Conservation (phyloP, 1,140 invertebrate genomes). For the Drosophila equinoxialis region DNA sequence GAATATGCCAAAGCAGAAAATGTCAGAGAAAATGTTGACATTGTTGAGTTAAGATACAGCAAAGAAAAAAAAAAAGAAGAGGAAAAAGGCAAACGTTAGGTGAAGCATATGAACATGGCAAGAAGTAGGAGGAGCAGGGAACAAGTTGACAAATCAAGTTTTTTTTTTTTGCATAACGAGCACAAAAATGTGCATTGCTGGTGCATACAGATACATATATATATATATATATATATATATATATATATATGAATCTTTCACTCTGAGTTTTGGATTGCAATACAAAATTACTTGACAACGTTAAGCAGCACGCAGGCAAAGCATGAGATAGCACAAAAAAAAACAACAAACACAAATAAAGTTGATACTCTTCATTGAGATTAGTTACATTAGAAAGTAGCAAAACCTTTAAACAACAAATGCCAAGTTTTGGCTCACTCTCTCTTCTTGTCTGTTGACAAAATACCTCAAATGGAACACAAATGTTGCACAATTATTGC, state of each 20-base stretch:
- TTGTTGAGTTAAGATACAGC: constrained; percentile 54
- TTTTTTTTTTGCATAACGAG: constrained; percentile 53
- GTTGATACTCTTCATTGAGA: too few species aligned
- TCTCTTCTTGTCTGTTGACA: neutral
- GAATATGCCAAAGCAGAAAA: constrained; percentile 53
- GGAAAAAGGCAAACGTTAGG: constrained; percentile 21
- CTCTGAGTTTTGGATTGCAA: constrained; percentile 7
- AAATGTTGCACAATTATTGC: constrained; percentile 54
- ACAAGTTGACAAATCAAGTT: constrained; percentile 53
- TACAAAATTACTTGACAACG: constrained; percentile 11
- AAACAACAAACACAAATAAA: too few species aligned
- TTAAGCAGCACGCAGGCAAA: too few species aligned
- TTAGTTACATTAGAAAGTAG: too few species aligned
- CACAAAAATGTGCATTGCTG: constrained; percentile 44
- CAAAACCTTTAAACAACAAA: neutral
- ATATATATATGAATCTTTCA: neutral
- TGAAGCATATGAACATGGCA: neutral
- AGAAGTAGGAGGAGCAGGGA: neutral
- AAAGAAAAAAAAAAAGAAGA: constrained; percentile 43
- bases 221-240: neutral
- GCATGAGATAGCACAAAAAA: too few species aligned
- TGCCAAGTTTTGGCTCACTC: neutral
- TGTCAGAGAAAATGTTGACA: constrained; percentile 64
- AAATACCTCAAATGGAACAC: neutral
- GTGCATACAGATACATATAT: neutral